Evolutionary conservation across 2,797 vertebrate genomes (phyloP), one percentile per base, ranked within the genome.

Genomic region (Thaleichthys pacificus): DNA sequence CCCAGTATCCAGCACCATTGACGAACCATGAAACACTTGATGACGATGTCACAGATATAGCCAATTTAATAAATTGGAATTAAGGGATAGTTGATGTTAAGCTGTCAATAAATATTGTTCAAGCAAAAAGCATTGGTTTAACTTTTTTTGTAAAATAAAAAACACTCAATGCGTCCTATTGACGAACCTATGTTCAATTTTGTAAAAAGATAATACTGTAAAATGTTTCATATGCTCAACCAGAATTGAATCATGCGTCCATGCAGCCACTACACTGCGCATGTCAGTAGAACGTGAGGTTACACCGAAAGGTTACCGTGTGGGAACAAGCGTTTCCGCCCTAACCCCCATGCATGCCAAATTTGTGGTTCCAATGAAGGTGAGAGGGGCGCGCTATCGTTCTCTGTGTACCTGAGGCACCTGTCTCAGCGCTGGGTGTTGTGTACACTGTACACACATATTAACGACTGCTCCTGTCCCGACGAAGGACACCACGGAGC

Each of bases 371-470:
- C 75, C 77, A 65, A 84, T 88, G 89, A 89, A 82, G 87, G 81
- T 86, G 81, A 88, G 72, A 75, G 42, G 51, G 78, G 77, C 61
- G 81, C 61, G 63, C 26, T 67, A 64, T 19, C 24, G 73, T 63
- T 66, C 66, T 74, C 51, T 69, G 74, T 80, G 82, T 75, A 82
- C 86, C 86, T 86, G 88, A 88, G 70, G 71, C 78, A 78, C 86
- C 84, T 73, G 80, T 63, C 49, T 49, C 19, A 49, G 22, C 38
- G 57, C 51, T 62, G 42, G 14, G 79, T 80, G 85, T 77, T 76
- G 76, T 72, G 71, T 69, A 74, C 80, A 60, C 82, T 72, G 71
- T 68, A 74, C 80, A 60, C 82, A 83, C 82, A 69, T 82, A 47
- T 49, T 78, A 17, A 70, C 75, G 66, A 66, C 81, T 68, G 75